Percentiles rank a stretch among this genome's conserved stretches.
Evolutionary conservation across 23 tunicate species (phyloP).

Genomic region (Aplidium turbinatum): DNA sequence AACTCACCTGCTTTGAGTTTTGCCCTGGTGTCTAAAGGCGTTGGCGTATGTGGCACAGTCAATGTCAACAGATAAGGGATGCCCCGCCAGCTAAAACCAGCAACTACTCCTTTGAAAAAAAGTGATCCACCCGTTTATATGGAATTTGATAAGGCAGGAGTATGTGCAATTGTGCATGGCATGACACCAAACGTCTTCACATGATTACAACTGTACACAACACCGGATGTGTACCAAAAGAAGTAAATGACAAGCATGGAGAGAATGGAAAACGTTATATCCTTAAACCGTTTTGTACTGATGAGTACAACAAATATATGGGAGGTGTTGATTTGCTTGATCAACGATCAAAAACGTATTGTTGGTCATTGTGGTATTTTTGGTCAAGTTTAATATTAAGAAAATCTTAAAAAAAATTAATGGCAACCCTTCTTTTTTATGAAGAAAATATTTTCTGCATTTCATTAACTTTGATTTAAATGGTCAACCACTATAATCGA

Average conservation of each 20-base stretch:
- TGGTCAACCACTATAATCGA: not conserved
- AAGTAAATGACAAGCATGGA: not conserved
- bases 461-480: slow-evolving; percentile 1
- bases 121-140: slow-evolving; percentile 17
- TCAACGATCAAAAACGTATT: slow-evolving; percentile 18
- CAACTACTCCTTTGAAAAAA: not conserved
- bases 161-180: slow-evolving; percentile 35
- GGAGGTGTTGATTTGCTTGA: slow-evolving; percentile 16
- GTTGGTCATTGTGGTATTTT: not conserved
- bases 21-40: not conserved
- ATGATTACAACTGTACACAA: not conserved
- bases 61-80: slow-evolving; percentile 29
- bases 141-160: not conserved
- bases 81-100: slow-evolving; percentile 3
- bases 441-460: not conserved
- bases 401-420: not conserved
- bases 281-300: slow-evolving; percentile 8
- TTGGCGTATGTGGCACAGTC: slow-evolving; percentile 38
- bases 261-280: not conserved
- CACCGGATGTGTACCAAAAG: not conserved
- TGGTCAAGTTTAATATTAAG: not conserved
- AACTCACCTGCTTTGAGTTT: not conserved
- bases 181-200: slow-evolving; percentile 17
- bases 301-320: slow-evolving; percentile 11
- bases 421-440: slow-evolving; percentile 12